Percentiles rank a stretch among this genome's conserved stretches.
phyloP scores from a whole-genome alignment of 2,888 invertebrate genomes.

The Parnassius orleans region DNA sequence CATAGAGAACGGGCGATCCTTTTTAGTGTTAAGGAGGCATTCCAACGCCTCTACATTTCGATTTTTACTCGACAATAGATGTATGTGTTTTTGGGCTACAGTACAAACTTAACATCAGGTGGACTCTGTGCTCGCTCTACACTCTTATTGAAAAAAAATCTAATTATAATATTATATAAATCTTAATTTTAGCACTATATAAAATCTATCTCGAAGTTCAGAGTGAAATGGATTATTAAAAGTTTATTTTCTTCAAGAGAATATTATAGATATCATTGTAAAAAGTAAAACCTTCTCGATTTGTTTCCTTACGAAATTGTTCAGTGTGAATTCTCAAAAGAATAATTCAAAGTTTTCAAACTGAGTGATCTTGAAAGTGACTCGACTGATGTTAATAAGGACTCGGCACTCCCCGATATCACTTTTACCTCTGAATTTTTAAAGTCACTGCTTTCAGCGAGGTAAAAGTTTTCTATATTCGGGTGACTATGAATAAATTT shows the following conservation, averaged over 20 bases:
- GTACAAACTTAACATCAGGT: too few relatives aligned
- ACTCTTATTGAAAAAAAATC: too few relatives aligned
- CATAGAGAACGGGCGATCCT: too few relatives aligned
- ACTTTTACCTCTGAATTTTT: constrained; percentile 70
- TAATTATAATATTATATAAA: too few relatives aligned
- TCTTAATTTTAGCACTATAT: too few relatives aligned
- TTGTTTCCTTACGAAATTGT: constrained; percentile 15
- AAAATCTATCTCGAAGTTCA: too few relatives aligned
- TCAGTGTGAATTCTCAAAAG: constrained; percentile 26
- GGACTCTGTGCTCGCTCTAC: too few relatives aligned
- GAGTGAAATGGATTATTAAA: neutral
- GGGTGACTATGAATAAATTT: constrained; percentile 43
- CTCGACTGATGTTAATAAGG: constrained; percentile 55
- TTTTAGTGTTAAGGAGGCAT: too few relatives aligned
- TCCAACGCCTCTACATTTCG: too few relatives aligned
- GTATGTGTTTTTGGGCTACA: too few relatives aligned
- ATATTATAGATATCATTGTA: constrained; percentile 12
- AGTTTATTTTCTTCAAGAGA: neutral
- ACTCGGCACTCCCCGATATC: constrained; percentile 55
- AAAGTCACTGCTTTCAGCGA: constrained; percentile 47
- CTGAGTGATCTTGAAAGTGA: constrained; percentile 35
- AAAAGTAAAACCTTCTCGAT: constrained; percentile 14
- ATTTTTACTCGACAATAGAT: too few relatives aligned
- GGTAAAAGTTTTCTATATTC: constrained; percentile 57
- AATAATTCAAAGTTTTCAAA: constrained; percentile 29